Conservation (phyloP, 2,888 invertebrate species). For the Neocrepidodera transversa region DNA sequence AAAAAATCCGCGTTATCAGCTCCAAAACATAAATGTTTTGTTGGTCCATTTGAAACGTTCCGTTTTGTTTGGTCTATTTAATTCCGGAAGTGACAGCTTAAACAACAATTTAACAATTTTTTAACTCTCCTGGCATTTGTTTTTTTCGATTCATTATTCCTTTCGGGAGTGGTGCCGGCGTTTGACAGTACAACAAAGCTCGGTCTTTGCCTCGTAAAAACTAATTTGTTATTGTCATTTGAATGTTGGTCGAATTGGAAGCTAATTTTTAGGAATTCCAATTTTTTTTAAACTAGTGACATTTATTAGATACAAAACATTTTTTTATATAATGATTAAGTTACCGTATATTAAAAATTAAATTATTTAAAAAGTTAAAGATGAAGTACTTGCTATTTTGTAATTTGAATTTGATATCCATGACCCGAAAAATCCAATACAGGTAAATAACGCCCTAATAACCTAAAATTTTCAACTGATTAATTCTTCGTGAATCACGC, state of each 20-base stretch:
- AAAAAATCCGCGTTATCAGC: slow-evolving; percentile 16
- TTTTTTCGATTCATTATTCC: slow-evolving; percentile 3
- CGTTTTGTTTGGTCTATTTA: slow-evolving; percentile 11
- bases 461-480: not conserved
- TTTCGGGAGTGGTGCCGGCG: not conserved
- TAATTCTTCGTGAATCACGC: not conserved
- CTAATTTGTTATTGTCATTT: slow-evolving; percentile 19
- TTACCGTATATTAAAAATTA: too few relatives aligned
- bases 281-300: too few relatives aligned
- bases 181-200: slow-evolving; percentile 3
- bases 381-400: too few relatives aligned
- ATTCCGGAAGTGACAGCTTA: slow-evolving; percentile 23
- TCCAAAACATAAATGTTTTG: slow-evolving; percentile 7
- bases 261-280: too few relatives aligned
- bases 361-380: too few relatives aligned
- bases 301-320: too few relatives aligned
- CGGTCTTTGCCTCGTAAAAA: slow-evolving; percentile 6
- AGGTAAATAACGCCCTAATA: too few relatives aligned
- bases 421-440: too few relatives aligned
- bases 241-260: not conserved
- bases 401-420: too few relatives aligned
- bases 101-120: slow-evolving; percentile 20
- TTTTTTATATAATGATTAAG: too few relatives aligned
- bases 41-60: slow-evolving; percentile 12
- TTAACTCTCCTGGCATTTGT: not conserved